These are phyloP conservation scores for Pantherophis vulpinus DNA, from an alignment of 2,797 vertebrate genomes.

Conservation along the genomic window DNA sequence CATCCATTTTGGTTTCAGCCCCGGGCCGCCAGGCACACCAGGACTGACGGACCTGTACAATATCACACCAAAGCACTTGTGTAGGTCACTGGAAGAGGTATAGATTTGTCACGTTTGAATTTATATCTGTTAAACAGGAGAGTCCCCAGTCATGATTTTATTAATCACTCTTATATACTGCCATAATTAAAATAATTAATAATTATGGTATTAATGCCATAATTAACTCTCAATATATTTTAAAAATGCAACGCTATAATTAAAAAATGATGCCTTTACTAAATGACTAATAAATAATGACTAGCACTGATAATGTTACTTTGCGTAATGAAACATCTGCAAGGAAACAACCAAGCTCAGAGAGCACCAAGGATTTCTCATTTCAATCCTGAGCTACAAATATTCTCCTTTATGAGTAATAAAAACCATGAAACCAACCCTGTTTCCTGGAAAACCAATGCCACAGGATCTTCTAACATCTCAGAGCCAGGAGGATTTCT, in stretches of 20 bases:
- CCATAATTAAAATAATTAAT: background rate
- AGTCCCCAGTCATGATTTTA: background rate
- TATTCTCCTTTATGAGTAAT: background rate
- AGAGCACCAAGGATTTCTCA: background rate
- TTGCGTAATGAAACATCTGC: background rate
- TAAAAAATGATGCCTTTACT: background rate
- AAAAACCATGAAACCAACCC: background rate
- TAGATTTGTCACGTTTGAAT: background rate
- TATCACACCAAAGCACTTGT: constrained; percentile 49
- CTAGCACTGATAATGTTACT: background rate
- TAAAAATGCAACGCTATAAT: background rate
- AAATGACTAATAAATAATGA: background rate
- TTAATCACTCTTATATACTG: background rate
- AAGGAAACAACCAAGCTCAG: background rate
- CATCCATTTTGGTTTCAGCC: too few species aligned
- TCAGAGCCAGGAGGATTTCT: background rate
- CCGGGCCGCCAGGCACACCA: too few species aligned
- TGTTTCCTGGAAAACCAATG: background rate
- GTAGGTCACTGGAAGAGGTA: constrained; percentile 5
- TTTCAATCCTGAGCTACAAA: background rate
- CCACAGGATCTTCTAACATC: background rate
- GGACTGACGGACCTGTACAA: background rate
- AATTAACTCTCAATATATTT: background rate
- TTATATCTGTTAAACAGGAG: background rate
- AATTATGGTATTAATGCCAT: too few species aligned